A percentile compares a stretch with the other conserved stretches of the same genome.
Evolutionary conservation across 2,113 vertebrate species (phyloP).

Genomic region (Pelobates fuscus): DNA sequence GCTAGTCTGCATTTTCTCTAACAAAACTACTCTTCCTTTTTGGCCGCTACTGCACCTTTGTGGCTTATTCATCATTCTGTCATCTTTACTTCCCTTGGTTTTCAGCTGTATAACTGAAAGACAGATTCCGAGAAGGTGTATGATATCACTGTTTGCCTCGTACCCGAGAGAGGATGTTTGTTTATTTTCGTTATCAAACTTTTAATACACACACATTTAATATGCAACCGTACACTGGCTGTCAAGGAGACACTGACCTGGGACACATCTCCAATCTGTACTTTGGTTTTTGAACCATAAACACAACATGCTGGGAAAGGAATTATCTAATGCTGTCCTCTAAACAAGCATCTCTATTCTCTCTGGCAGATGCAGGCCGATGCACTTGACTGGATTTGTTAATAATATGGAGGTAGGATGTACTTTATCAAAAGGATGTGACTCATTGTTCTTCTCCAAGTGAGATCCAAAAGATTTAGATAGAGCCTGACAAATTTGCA

Average conservation of each 20-base stretch:
- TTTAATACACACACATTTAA: conserved; percentile 36
- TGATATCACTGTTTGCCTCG: conserved; percentile 38
- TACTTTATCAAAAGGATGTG: conserved; percentile 60
- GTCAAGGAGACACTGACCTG: conserved; percentile 61
- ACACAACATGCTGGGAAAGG: conserved; percentile 53
- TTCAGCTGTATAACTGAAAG: conserved; percentile 40
- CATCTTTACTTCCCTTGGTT: conserved; percentile 39
- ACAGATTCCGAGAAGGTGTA: conserved; percentile 7
- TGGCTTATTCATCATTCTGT: conserved; percentile 42
- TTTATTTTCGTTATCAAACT: conserved; percentile 44
- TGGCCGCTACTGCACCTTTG: conserved; percentile 14
- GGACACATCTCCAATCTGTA: conserved; percentile 62
- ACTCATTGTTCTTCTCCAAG: conserved; percentile 58
- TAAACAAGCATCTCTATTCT: conserved; percentile 58
- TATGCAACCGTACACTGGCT: conserved; percentile 39
- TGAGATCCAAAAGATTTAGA: conserved; percentile 59
- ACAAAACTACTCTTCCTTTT: conserved; percentile 42
- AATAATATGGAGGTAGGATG: conserved; percentile 55
- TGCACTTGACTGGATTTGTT: conserved; percentile 64
- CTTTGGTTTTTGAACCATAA: conserved; percentile 61
- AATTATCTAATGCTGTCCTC: conserved; percentile 55
- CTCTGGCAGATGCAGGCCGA: conserved; percentile 63
- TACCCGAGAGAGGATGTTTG: conserved; percentile 22
- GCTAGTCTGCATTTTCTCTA: conserved; percentile 13
- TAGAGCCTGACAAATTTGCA: conserved; percentile 52